Base-by-base conservation (phyloP, 1,140 invertebrate genomes). In the Vanessa tameamea region DNA sequence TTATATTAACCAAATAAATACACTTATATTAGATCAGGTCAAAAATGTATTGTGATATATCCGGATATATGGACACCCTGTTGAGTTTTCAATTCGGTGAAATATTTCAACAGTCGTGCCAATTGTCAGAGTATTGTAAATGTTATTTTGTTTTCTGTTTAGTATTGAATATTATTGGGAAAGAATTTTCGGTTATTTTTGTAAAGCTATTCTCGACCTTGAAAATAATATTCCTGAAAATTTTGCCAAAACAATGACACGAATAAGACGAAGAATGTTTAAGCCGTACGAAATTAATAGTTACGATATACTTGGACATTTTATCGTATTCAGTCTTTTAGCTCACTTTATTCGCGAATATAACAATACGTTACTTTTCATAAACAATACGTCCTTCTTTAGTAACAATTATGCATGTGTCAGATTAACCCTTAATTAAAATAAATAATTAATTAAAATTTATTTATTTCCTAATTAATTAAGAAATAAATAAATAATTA, bases 101-200 rank as follows among this genome's bases (percentile, higher is more conserved):
- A 53, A 59, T 53, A 69, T 69, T 69, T 69, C 55, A 69, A 69
- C 53, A 20, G 66, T 51, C 31, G 37, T 50, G 37, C 53, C 66
- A 37, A 69, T 69, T 69, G 53, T 57, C 53, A 23, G 13, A 69
- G 66, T 69, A 59, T 69, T 47, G 37, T 43, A 23, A 55, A 61
- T 61, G 16, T 69, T 69, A 53, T 69, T 57, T 69, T 69, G 66
- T 69, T 69, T 16, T 13, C 51, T 37, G 50, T 13, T 69, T 20
- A 51, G 47, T 61, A 61, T 69, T 59, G 50, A 69, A 59, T 53
- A 20, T 57, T 59, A 69, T 69, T n/a, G 66, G 11, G 14, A 16
- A 55, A 69, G 20, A 69, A 43, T 61, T 15, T 61, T 61, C 15
- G 16, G 43, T 1, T 59, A 53, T 59, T 69, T 69, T 16, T 31